Evolutionary conservation across 2,113 vertebrate species (phyloP).

Genomic region (Thalassoma bifasciatum): DNA sequence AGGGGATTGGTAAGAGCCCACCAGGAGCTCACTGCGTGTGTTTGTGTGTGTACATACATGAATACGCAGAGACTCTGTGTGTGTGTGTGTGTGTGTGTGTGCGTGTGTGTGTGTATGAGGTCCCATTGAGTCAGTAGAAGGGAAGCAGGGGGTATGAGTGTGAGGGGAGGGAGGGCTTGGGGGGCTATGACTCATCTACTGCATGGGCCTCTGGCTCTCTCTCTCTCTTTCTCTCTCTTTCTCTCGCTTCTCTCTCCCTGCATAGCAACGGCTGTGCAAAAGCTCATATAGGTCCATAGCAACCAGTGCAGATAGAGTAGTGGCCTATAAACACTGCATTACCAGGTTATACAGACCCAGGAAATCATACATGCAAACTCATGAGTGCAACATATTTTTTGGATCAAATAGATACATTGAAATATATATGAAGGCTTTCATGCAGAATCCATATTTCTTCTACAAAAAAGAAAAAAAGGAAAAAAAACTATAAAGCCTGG

Average conservation of each 20-base stretch:
- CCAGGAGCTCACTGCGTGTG: conserved; percentile 31
- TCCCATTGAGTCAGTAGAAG: conserved; percentile 70
- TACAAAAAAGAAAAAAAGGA: too few species aligned
- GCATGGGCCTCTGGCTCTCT: conserved; percentile 72
- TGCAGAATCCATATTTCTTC: too few species aligned
- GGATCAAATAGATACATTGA: background rate
- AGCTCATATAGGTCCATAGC: conserved; percentile 65
- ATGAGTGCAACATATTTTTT: background rate
- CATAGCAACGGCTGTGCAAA: conserved; percentile 72
- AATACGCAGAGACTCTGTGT: background rate
- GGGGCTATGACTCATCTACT: conserved; percentile 78
- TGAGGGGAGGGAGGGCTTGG: conserved; percentile 41
- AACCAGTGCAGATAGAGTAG: conserved; percentile 46
- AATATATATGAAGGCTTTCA: too few species aligned
- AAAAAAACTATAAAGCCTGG: too few species aligned
- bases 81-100: conserved; percentile 40
- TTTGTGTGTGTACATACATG: background rate
- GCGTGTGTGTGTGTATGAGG: conserved; percentile 53
- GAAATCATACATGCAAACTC: conserved; percentile 19
- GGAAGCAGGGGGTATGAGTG: conserved; percentile 63
- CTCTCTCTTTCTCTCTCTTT: conserved; percentile 25
- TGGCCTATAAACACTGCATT: conserved; percentile 43
- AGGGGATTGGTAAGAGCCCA: conserved; percentile 60
- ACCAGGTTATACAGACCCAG: conserved; percentile 33
- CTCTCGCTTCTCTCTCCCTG: conserved; percentile 39